Evolutionary conservation across 2,113 vertebrate species (phyloP).

Genomic region (Platysternon megacephalum): DNA sequence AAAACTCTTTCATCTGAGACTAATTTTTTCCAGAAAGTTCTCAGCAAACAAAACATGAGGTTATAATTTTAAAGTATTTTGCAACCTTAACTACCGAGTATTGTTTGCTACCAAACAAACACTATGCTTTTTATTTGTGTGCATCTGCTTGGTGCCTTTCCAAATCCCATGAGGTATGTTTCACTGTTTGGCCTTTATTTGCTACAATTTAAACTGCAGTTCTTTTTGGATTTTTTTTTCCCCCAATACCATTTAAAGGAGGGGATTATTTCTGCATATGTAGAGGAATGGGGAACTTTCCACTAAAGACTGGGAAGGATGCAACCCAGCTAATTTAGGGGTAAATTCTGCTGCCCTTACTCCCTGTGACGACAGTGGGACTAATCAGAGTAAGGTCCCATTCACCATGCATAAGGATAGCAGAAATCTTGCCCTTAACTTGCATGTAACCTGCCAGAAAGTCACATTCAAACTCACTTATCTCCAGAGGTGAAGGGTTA

Average conservation of each 20-base stretch:
- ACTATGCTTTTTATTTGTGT: neutral
- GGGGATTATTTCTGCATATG: neutral
- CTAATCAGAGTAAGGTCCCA: neutral
- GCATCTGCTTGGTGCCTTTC: neutral
- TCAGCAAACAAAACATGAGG: neutral
- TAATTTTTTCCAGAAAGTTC: neutral
- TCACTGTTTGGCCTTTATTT: neutral
- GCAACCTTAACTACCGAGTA: neutral
- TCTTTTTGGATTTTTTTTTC: neutral
- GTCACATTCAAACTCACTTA: rapidly evolving
- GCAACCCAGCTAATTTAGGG: neutral
- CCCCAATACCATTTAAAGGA: neutral
- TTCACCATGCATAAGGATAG: neutral
- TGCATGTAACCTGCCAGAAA: neutral
- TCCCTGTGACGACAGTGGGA: neutral
- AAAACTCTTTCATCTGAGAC: neutral
- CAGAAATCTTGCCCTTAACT: neutral
- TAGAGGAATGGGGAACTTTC: neutral
- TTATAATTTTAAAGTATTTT: neutral
- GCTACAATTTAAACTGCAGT: neutral
- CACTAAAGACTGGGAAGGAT: neutral
- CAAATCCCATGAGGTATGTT: neutral
- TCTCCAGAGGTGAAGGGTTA: neutral
- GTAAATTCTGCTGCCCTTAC: neutral
- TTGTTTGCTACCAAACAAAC: neutral